Evolutionary conservation across 2,113 vertebrate species (phyloP).

Genomic region (Hydrochoerus hydrochaeris): DNA sequence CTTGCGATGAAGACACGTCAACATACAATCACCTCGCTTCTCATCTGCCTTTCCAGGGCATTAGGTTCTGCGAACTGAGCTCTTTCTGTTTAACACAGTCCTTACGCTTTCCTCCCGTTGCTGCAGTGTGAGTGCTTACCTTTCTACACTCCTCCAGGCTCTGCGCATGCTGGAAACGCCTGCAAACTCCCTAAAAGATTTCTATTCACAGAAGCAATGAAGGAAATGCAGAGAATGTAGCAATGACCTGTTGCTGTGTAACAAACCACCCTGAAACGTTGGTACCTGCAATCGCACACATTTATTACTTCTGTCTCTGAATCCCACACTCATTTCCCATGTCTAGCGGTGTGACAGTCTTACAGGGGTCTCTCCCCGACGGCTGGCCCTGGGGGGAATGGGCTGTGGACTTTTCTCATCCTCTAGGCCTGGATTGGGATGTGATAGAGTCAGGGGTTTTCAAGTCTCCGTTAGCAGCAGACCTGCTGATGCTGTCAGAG

Average conservation of each 20-base stretch:
- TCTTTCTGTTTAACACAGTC: not conserved
- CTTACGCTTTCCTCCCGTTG: not conserved
- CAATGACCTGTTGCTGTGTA: not conserved
- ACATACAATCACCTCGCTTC: constrained; percentile 68
- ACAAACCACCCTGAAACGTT: not conserved
- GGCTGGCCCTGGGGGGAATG: not conserved
- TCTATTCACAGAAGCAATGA: not conserved
- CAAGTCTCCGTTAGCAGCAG: not conserved
- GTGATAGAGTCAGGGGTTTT: not conserved
- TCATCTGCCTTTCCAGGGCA: not conserved
- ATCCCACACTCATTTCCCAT: not conserved
- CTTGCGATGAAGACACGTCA: constrained; percentile 68
- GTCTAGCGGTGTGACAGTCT: not conserved
- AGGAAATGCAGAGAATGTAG: not conserved
- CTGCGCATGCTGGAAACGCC: not conserved
- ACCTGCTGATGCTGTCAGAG: not conserved
- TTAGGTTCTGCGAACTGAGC: not conserved
- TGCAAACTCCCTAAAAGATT: constrained; percentile 3
- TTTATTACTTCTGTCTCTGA: not conserved
- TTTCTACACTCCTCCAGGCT: not conserved
- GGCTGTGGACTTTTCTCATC: not conserved
- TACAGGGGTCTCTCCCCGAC: not conserved
- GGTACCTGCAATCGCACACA: not conserved
- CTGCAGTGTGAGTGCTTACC: not conserved
- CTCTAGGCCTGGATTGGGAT: not conserved